Base-by-base conservation (phyloP, 2,113 vertebrate genomes). In the Cercocebus atys region DNA sequence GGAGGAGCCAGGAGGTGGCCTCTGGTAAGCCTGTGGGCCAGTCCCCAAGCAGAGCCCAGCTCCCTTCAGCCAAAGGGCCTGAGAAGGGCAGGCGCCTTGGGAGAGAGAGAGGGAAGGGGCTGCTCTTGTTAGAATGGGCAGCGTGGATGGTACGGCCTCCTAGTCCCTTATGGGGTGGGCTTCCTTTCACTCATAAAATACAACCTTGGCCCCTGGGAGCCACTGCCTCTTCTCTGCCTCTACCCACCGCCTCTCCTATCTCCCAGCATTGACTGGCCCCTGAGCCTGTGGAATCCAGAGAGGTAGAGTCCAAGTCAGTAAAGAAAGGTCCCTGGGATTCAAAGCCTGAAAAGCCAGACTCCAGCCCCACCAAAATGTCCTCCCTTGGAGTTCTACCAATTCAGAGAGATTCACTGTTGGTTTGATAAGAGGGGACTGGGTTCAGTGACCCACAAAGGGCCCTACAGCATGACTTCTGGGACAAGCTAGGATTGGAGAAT, bases 101-200 rank as follows among this genome's bases (percentile, higher is more conserved):
- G 40, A 70, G 64, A 5, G n/a, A 70, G n/a, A 35, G 38, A 84
- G 3, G 32, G 50, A n/a, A 50, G n/a, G 14, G 61, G 43, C 40
- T 89, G 1, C 10, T 59, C 32, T 9, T 22, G 68, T 38, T 35
- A 61, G 50, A 61, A 20, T 1, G 5, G 87, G 47, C 35, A 50
- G 35, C 1, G 0, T 8, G 59, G 38, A 57, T 9, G 5, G 14
- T 3, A 2, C 0, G 3, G 12, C n/a, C 32, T 52, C 59, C 35
- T 43, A 52, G 78, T 40, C 27, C 35, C 11, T 47, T 6, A 5
- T 3, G 47, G 59, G 59, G 30, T 10, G 47, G 13, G 27, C 13
- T 40, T 35, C n/a, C n/a, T 38, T 8, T 50, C 83, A 78, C 55
- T 40, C 25, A 5, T 38, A 87, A 61, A 20, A 35, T 0, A 18